Conservation (phyloP, 1,140 invertebrate genomes). For the Panagrolaimus sp. region DNA sequence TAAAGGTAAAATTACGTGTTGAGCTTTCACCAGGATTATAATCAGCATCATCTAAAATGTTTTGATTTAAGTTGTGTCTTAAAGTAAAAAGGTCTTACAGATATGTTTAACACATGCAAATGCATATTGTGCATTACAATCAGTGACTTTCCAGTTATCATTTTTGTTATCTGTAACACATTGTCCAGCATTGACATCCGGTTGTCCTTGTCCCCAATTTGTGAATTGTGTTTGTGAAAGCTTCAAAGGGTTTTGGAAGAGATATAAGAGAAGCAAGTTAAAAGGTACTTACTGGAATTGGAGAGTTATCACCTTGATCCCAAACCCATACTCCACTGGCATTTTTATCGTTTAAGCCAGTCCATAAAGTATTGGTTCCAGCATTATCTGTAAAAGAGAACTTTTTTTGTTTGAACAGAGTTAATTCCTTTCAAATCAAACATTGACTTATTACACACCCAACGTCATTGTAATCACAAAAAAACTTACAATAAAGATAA, state of each 20-base stretch:
- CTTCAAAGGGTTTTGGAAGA: too few relatives aligned
- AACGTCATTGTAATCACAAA: too few relatives aligned
- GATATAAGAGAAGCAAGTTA: too few relatives aligned
- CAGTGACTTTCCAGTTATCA: background rate
- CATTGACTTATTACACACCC: too few relatives aligned
- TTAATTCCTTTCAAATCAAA: too few relatives aligned
- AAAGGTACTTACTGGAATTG: background rate
- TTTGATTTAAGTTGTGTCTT: too few relatives aligned
- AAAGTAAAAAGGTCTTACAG: background rate
- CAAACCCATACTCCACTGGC: background rate
- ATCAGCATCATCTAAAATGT: too few relatives aligned
- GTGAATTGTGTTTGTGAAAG: background rate
- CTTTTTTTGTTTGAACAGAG: too few relatives aligned
- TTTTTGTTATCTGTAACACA: slow-evolving; percentile 8
- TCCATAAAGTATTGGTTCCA: background rate
- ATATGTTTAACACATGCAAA: background rate
- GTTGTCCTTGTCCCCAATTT: background rate
- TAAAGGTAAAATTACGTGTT: too few relatives aligned
- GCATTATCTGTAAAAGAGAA: background rate
- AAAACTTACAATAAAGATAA: too few relatives aligned
- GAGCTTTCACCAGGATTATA: too few relatives aligned
- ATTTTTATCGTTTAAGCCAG: background rate
- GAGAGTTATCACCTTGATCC: background rate
- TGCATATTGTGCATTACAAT: background rate
- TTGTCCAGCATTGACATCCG: background rate